Evolutionary conservation across 2,797 vertebrate species (phyloP), one percentile per base, ranked within the genome.

Genomic region (Peromyscus attwateri): DNA sequence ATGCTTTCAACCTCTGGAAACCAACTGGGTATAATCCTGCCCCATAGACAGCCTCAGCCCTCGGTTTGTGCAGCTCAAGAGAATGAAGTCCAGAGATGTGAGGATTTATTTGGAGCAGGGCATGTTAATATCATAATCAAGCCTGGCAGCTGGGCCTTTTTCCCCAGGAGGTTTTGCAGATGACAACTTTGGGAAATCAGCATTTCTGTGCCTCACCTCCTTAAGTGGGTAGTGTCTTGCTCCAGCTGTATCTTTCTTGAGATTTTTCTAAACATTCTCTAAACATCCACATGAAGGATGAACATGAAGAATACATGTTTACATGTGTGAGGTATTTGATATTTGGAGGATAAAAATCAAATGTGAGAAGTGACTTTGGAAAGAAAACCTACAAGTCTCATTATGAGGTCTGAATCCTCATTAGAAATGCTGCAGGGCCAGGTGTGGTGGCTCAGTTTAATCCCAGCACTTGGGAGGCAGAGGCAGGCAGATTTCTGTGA

Each of bases 301-400:
- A 87, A 37, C 70, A 91, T 66, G n/a, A 89, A 90, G 43, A 68
- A 2, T 21, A 52, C 27, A 40, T 76, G 43, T 55, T 92, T 80
- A 71, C 9, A 37, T 81, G 83, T 89, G 62, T 31, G 52, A 89
- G n/a, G 71, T 29, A 34, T 40, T 57, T 57, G 85, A 46, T 23
- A 29, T 52, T 71, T 62, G 70, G 31, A 83, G 92, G 52, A 34
- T 52, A 93, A 95, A 95, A 64, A 62, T 94, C 52, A 81, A 79
- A 89, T 1, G 1, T 73, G 46, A 97, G 34, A 55, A 89, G 34
- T 90, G 37, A 81, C 37, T 94, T 10, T n/a, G 43, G 5, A 37
- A 87, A 76, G 84, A 95, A 94, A 25, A 19, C 12, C 25, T 19
- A 93, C 40, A 77, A 89, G 60, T 87, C 8, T 40, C 37, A 37